Evolutionary conservation across 2,797 vertebrate species (phyloP).

Genomic region (Helicolenus hilgendorfi): DNA sequence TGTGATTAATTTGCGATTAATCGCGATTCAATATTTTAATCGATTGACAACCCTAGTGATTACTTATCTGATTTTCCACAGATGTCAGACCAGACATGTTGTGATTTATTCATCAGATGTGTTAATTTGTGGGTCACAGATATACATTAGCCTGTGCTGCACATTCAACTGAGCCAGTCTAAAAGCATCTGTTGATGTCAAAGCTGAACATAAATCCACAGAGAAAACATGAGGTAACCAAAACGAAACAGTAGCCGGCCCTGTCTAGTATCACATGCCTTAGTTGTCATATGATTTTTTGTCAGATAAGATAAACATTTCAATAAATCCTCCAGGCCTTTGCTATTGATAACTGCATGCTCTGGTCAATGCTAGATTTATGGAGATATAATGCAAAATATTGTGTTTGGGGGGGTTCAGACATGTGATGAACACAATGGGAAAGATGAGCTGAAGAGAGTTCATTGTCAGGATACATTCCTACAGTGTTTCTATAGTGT

Average conservation of each 20-base stretch:
- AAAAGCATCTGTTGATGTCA: constrained; percentile 12
- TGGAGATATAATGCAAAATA: not conserved
- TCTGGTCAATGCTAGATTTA: not conserved
- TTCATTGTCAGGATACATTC: not conserved
- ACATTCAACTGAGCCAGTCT: not conserved
- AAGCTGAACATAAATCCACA: constrained; percentile 5
- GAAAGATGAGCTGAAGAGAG: not conserved
- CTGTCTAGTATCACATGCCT: constrained; percentile 80
- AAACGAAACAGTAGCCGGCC: constrained; percentile 56
- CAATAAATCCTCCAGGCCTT: constrained; percentile 33
- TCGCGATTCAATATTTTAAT: no score
- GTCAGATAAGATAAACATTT: constrained; percentile 55
- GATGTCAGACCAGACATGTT: not conserved
- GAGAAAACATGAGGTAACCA: constrained; percentile 30
- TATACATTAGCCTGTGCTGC: not conserved
- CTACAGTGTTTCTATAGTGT: not conserved
- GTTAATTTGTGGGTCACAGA: not conserved
- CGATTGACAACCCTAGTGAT: not conserved
- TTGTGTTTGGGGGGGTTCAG: not conserved
- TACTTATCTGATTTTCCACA: not conserved
- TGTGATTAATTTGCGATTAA: no score
- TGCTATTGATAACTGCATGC: constrained; percentile 21
- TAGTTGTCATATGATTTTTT: constrained; percentile 78
- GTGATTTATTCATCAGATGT: not conserved
- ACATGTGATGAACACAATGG: constrained; percentile 41